Evolutionary conservation across 1,140 invertebrate genomes (phyloP).

Genomic region (Lepidostoma basale): DNA sequence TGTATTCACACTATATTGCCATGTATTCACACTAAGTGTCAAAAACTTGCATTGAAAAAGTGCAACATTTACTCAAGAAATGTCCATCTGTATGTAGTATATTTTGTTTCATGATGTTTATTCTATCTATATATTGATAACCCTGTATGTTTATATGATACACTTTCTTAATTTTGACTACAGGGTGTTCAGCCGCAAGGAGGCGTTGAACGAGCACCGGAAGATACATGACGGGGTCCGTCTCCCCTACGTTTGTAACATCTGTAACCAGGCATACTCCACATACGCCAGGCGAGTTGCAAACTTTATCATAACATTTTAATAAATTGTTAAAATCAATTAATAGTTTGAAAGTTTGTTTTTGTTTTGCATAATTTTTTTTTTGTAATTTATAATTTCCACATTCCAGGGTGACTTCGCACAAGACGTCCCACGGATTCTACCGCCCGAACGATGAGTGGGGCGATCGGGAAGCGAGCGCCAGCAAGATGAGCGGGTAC

Average conservation of each 20-base stretch:
- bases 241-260: slow-evolving; percentile 58
- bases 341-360: too few species aligned
- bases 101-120: too few species aligned
- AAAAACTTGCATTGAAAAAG: too few species aligned
- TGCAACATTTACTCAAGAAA: too few species aligned
- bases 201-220: slow-evolving; percentile 55
- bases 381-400: background rate
- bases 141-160: slow-evolving; percentile 39
- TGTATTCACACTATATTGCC: too few species aligned
- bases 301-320: too few species aligned
- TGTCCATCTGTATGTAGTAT: too few species aligned
- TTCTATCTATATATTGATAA: too few species aligned
- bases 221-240: slow-evolving; percentile 53
- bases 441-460: slow-evolving; percentile 50
- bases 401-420: slow-evolving; percentile 55
- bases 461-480: slow-evolving; percentile 40
- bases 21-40: too few species aligned
- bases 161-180: too few species aligned
- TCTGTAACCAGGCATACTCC: slow-evolving; percentile 60
- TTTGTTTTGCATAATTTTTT: too few species aligned
- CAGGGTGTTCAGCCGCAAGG: slow-evolving; percentile 57
- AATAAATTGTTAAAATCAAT: too few species aligned
- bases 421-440: slow-evolving; percentile 61
- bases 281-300: slow-evolving; percentile 56
- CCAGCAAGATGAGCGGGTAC: slow-evolving; percentile 53